A percentile compares a stretch with the other conserved stretches of the same genome.
These are phyloP conservation scores for Drosophila paulistorum DNA, from an alignment of 1,140 invertebrate species.

Conservation along the genomic window DNA sequence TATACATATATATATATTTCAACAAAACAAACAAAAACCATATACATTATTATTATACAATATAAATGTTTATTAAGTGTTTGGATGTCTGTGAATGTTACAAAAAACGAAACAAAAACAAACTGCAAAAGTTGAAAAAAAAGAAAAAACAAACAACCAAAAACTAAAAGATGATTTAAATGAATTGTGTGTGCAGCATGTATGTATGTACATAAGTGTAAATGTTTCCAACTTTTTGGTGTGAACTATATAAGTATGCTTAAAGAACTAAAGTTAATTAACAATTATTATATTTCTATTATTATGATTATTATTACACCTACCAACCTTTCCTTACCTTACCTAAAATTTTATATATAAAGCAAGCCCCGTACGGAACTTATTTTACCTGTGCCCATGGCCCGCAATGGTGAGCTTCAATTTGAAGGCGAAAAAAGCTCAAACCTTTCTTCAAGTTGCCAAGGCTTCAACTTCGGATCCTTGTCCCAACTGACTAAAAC, in stretches of 20 bases:
- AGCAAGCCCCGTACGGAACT: conserved; percentile 29
- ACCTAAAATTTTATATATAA: conserved; percentile 31
- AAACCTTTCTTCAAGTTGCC: conserved; percentile 72
- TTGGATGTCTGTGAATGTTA: conserved; percentile 71
- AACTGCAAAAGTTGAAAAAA: not conserved
- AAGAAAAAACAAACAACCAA: not conserved
- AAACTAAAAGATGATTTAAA: conserved; percentile 13
- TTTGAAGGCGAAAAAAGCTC: conserved; percentile 66
- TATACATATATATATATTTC: conserved; percentile 14
- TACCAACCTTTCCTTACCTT: conserved; percentile 33
- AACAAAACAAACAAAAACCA: not conserved
- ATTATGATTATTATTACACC: conserved; percentile 30
- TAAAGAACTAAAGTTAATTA: conserved; percentile 77
- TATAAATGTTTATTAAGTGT: conserved; percentile 80
- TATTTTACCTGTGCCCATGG: conserved; percentile 23
- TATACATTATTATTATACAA: conserved; percentile 39
- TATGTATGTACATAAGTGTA: conserved; percentile 73
- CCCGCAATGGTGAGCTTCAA: conserved; percentile 52
- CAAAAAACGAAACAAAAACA: conserved; percentile 2
- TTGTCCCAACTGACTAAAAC: conserved; percentile 67
- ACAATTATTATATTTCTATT: conserved; percentile 50
- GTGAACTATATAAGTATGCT: conserved; percentile 63
- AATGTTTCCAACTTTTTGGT: conserved; percentile 73
- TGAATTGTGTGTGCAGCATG: conserved; percentile 52
- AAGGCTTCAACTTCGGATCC: conserved; percentile 10